These are phyloP conservation scores for Drosophila dives DNA, from an alignment of 2,888 invertebrate species.

Conservation along the genomic window DNA sequence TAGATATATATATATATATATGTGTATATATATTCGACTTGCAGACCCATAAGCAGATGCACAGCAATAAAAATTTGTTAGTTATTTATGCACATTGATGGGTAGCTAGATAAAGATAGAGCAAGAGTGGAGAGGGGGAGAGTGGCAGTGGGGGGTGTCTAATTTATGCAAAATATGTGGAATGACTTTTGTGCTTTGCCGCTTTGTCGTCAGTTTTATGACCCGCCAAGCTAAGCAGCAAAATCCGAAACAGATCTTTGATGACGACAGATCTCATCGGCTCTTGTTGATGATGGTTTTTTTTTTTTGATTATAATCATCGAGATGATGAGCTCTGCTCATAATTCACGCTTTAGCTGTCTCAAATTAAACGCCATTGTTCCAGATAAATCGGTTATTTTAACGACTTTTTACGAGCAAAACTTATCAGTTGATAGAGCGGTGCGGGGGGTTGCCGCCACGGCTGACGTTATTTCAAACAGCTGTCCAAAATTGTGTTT, in stretches of 20 bases:
- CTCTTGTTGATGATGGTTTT: conserved; percentile 47
- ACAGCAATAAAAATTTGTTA: conserved; percentile 55
- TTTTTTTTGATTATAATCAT: conserved; percentile 48
- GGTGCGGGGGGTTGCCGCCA: background rate
- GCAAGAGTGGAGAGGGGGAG: too few species aligned
- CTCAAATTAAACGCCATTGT: conserved; percentile 75
- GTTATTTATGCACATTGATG: conserved; percentile 53
- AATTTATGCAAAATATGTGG: conserved; percentile 75
- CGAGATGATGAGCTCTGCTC: conserved; percentile 61
- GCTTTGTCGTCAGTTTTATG: conserved; percentile 54
- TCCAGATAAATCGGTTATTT: conserved; percentile 46
- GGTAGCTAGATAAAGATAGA: background rate
- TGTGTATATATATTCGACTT: conserved; percentile 8
- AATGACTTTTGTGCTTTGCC: conserved; percentile 31
- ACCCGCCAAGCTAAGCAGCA: conserved; percentile 6
- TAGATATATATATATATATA: background rate
- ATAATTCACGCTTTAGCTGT: conserved; percentile 67
- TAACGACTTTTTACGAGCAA: conserved; percentile 62
- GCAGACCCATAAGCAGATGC: conserved; percentile 34
- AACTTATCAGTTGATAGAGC: conserved; percentile 23
- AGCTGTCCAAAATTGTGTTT: conserved; percentile 53
- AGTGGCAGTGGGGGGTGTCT: background rate
- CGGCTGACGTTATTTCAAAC: conserved; percentile 29
- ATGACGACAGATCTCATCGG: conserved; percentile 28
- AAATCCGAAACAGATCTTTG: conserved; percentile 26